Conservation (phyloP, 2,113 vertebrate genomes). For the Turnix velox region DNA sequence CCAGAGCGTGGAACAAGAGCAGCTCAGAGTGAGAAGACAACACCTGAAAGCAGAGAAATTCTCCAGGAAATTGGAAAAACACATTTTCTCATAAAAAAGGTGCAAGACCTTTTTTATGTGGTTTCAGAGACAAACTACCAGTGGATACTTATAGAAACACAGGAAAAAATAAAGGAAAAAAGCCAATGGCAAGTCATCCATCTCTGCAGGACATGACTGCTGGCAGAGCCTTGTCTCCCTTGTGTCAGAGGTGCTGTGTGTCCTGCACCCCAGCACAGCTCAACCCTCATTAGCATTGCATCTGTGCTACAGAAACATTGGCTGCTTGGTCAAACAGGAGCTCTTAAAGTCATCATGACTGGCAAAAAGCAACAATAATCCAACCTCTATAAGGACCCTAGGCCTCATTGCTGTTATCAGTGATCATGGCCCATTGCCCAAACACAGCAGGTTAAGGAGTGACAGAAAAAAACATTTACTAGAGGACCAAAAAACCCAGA, state of each 20-base stretch:
- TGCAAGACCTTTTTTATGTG: no score
- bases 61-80: background rate
- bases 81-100: no score
- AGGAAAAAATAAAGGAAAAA: background rate
- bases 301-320: background rate
- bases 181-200: background rate
- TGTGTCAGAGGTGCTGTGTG: background rate
- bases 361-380: background rate
- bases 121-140: no score
- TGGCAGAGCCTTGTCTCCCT: background rate
- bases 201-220: background rate
- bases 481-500: background rate
- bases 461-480: background rate
- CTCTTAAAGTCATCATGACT: background rate
- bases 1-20: background rate
- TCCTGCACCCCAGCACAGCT: background rate
- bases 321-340: background rate
- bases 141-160: no score
- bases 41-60: background rate
- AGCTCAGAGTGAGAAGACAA: background rate
- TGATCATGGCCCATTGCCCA: rapidly evolving
- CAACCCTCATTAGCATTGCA: background rate
- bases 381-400: background rate
- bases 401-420: background rate
- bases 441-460: background rate